These are phyloP conservation scores for Monopis laevigella DNA, from an alignment of 2,888 invertebrate genomes.

Conservation along the genomic window DNA sequence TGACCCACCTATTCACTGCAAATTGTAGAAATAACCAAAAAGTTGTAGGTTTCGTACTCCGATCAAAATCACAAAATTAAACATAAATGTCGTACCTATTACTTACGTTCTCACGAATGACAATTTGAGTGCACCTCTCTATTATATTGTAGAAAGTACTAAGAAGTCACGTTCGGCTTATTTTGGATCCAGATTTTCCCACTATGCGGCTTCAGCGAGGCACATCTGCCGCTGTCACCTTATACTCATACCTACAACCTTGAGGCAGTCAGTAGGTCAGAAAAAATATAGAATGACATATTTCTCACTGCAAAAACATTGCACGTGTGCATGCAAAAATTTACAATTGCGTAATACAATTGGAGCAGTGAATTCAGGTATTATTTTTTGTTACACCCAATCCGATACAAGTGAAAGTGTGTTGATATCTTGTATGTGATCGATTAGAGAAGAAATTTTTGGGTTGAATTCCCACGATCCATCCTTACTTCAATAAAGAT, in stretches of 20 bases:
- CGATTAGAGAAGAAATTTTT: constrained; percentile 2
- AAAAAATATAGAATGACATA: constrained; percentile 2
- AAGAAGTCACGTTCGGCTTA: constrained; percentile 57
- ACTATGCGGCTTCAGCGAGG: constrained; percentile 29
- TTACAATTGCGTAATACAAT: constrained; percentile 3
- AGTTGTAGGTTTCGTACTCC: background rate
- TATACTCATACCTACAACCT: constrained; percentile 30
- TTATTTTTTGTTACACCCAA: constrained; percentile 3
- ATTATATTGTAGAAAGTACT: constrained; percentile 55
- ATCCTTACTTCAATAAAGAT: background rate
- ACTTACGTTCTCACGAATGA: constrained; percentile 59
- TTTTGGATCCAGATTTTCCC: constrained; percentile 55
- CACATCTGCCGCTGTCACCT: constrained; percentile 46
- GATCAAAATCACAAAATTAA: constrained; percentile 11
- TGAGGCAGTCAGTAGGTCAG: constrained; percentile 45
- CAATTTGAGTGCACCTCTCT: constrained; percentile 45
- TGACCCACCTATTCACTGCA: constrained; percentile 2
- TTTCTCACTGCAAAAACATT: background rate
- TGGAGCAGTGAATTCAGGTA: constrained; percentile 4
- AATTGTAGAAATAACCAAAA: constrained; percentile 9
- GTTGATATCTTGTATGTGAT: constrained; percentile 4
- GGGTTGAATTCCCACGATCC: background rate
- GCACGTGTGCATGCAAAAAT: constrained; percentile 3
- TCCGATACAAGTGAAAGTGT: constrained; percentile 28
- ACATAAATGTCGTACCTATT: constrained; percentile 27